phyloP scores from a whole-genome alignment of 2,797 vertebrate species.

The Acanthurus tractus region DNA sequence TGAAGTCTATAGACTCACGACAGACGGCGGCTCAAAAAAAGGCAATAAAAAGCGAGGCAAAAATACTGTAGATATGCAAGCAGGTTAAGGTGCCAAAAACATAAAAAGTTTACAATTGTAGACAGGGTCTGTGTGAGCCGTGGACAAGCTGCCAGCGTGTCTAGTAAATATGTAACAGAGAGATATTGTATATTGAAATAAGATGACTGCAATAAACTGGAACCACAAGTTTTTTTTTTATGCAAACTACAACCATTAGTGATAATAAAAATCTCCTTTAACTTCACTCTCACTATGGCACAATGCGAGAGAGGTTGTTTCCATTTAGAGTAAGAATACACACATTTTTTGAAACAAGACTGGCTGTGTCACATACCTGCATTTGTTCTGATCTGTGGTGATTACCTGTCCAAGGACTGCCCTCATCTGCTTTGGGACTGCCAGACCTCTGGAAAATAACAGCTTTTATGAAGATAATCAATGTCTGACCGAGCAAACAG shows the following conservation, averaged over 20 bases:
- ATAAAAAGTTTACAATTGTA: constrained; percentile 16
- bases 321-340: background rate
- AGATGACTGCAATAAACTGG: constrained; percentile 13
- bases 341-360: constrained; percentile 1
- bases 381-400: constrained; percentile 71
- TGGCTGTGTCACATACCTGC: constrained; percentile 71
- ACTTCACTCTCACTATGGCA: background rate
- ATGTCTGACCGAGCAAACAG: constrained; percentile 38
- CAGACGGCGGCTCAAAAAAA: constrained; percentile 20
- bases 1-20: constrained; percentile 48
- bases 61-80: constrained; percentile 1
- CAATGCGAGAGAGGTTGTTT: background rate
- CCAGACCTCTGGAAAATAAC: constrained; percentile 75
- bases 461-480: constrained; percentile 47
- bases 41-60: background rate
- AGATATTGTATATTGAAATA: constrained; percentile 19
- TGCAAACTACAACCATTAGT: constrained; percentile 8
- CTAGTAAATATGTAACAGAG: constrained; percentile 53
- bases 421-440: constrained; percentile 78
- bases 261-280: background rate
- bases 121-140: constrained; percentile 32
- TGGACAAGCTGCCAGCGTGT: constrained; percentile 5
- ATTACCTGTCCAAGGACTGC: constrained; percentile 62
- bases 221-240: constrained; percentile 5
- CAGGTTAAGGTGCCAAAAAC: constrained; percentile 16